Evolutionary conservation across 2,113 vertebrate genomes (phyloP), one percentile per base, ranked within the genome.

Genomic region (Hypomesus transpacificus): DNA sequence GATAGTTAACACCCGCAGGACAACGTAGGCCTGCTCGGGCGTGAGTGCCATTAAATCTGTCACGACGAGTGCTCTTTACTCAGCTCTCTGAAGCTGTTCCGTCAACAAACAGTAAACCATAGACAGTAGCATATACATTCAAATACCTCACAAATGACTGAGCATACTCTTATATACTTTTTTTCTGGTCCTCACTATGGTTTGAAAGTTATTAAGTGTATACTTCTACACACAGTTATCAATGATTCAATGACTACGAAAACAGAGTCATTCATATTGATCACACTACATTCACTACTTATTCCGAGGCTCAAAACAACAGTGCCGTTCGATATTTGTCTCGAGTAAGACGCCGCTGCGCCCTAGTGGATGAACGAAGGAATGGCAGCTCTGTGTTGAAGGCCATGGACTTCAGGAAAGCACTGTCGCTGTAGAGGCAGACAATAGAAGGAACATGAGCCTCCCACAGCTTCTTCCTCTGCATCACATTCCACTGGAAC

Each of bases 301-400:
- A 34, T n/a, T 31, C 6, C 3, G n/a, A 4, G 13, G 34, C 13
- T 22, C 39, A 13, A 13, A 11, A 46, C 9, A 46, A 11, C 1
- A 7, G 2, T 11, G 9, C 9, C 0, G 39, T 46, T 20, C 54
- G 28, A 46, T 73, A 64, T 71, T 24, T 68, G 73, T 80, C 58
- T 54, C 2, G 39, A 13, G 66, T 68, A 50, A 72, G 58, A 73
- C 83, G 76, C 66, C 73, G 84, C 77, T 84, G 87, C 87, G 73
- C 81, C 80, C 88, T 6, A 80, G 88, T 82, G 86, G 88, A 79
- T 68, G 76, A 70, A 71, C 26, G 13, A 1, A 52, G 53, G 24
- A 11, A 59, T 39, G 54, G 17, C 20, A 59, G 54, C 34, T 16
- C 39, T 24, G 17, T 54, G n/a, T 46, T 46, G 39, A 46, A 46